These are phyloP conservation scores for Aplochiton taeniatus DNA, from an alignment of 2,797 vertebrate species.

Conservation along the genomic window DNA sequence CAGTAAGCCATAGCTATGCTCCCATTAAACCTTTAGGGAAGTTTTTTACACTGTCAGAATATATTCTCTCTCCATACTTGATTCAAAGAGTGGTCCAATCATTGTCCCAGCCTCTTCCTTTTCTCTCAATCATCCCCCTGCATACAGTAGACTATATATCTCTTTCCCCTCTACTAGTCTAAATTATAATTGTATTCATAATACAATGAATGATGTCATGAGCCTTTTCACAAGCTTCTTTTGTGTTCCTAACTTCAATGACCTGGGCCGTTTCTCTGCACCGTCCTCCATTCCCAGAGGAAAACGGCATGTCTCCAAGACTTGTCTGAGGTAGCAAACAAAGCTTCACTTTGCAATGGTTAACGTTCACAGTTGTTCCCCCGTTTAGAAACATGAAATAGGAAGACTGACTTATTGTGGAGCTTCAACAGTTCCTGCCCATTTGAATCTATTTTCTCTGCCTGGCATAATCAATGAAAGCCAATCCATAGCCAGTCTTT, in stretches of 20 bases:
- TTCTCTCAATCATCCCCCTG: not conserved
- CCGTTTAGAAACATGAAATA: conserved; percentile 59
- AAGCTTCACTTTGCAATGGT: conserved; percentile 38
- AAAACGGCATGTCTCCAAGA: no score
- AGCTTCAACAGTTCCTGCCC: conserved; percentile 49
- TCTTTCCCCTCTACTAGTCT: conserved; percentile 9
- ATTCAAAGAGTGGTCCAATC: conserved; percentile 11
- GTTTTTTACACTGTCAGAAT: conserved; percentile 39
- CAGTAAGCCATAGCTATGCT: no score
- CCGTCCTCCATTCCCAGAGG: not conserved
- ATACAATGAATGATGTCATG: conserved; percentile 14
- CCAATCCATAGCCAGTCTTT: conserved; percentile 35
- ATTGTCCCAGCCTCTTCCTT: conserved; percentile 53
- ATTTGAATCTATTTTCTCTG: conserved; percentile 54
- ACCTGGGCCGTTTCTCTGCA: conserved; percentile 41
- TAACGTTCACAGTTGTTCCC: conserved; percentile 42
- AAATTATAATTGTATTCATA: not conserved
- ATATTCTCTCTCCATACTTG: conserved; percentile 36
- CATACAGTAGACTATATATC: conserved; percentile 1
- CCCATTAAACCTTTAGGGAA: no score
- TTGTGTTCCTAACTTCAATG: conserved; percentile 28
- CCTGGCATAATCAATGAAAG: conserved; percentile 43
- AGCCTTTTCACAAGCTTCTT: conserved; percentile 55
- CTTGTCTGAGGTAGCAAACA: conserved; percentile 23
- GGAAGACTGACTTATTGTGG: conserved; percentile 41